phyloP scores from a whole-genome alignment of 1,140 invertebrate species.

The Drosophila chauvacae region DNA sequence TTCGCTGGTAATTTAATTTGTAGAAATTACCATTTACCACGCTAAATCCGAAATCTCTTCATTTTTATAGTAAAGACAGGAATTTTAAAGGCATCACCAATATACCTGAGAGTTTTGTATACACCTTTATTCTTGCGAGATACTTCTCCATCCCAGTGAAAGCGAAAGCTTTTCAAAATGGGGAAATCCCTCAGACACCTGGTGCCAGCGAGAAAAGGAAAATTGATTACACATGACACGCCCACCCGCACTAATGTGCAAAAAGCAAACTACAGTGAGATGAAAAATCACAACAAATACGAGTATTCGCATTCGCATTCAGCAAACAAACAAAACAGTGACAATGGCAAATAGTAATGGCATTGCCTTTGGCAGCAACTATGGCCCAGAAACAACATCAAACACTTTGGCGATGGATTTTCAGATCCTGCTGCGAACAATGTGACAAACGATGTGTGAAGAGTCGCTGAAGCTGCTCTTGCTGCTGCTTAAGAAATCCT shows the following conservation, averaged over 20 bases:
- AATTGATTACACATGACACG: constrained; percentile 79
- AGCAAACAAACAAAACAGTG: constrained; percentile 63
- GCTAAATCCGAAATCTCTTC: not conserved
- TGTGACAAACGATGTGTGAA: constrained; percentile 83
- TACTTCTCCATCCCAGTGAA: constrained; percentile 4
- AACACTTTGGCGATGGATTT: constrained; percentile 42
- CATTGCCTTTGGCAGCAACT: constrained; percentile 62
- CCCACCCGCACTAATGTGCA: constrained; percentile 54
- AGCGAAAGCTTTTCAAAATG: constrained; percentile 16
- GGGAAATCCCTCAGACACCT: constrained; percentile 47
- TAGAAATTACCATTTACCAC: constrained; percentile 33
- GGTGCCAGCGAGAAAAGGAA: constrained; percentile 24
- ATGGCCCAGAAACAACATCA: constrained; percentile 39
- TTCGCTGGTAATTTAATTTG: constrained; percentile 71
- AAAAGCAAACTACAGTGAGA: constrained; percentile 58
- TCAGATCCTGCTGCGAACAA: constrained; percentile 54
- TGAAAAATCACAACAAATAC: constrained; percentile 82
- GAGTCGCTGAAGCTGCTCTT: constrained; percentile 53
- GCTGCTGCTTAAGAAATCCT: constrained; percentile 51
- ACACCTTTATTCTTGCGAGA: not conserved
- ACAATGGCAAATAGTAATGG: constrained; percentile 82
- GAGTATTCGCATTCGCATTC: constrained; percentile 30
- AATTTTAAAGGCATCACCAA: constrained; percentile 2
- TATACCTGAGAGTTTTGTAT: not conserved
- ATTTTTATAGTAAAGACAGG: constrained; percentile 3